Conservation (phyloP, 2,888 invertebrate species). For the Drosophila emarginata region DNA sequence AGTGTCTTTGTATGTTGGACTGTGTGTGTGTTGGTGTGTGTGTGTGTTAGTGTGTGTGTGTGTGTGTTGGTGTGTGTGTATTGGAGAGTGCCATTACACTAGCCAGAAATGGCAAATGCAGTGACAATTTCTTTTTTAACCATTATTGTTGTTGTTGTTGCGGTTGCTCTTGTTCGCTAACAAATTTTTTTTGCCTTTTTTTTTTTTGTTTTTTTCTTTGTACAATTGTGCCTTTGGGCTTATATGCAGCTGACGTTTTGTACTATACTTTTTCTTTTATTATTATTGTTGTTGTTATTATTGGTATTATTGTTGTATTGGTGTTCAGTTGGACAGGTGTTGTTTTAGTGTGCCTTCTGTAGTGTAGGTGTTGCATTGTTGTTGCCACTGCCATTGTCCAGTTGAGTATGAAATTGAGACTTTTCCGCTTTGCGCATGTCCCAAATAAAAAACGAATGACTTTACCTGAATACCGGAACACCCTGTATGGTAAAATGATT, state of each 20-base stretch:
- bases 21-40: slow-evolving; percentile 42
- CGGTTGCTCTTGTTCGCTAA: slow-evolving; percentile 20
- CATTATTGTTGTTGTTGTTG: slow-evolving; percentile 9
- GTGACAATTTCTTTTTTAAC: slow-evolving; percentile 30
- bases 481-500: slow-evolving; percentile 34
- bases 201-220: slow-evolving; percentile 15
- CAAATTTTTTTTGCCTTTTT: slow-evolving; percentile 36
- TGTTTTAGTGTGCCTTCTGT: slow-evolving; percentile 26
- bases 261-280: slow-evolving; percentile 34
- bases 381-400: slow-evolving; percentile 21
- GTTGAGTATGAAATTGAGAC: slow-evolving; percentile 40
- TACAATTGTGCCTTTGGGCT: slow-evolving; percentile 41
- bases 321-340: slow-evolving; percentile 14
- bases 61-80: slow-evolving; percentile 28
- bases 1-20: slow-evolving; percentile 17
- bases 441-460: slow-evolving; percentile 7
- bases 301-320: slow-evolving; percentile 6
- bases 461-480: slow-evolving; percentile 22
- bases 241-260: slow-evolving; percentile 62
- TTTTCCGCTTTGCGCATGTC: slow-evolving; percentile 50
- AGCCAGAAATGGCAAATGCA: slow-evolving; percentile 46
- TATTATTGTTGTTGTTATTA: not conserved
- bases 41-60: slow-evolving; percentile 34
- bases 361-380: slow-evolving; percentile 42
- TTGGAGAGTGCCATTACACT: slow-evolving; percentile 46